These are phyloP conservation scores for Ptilonorhynchus violaceus DNA, from an alignment of 2,113 vertebrate genomes.

Conservation along the genomic window DNA sequence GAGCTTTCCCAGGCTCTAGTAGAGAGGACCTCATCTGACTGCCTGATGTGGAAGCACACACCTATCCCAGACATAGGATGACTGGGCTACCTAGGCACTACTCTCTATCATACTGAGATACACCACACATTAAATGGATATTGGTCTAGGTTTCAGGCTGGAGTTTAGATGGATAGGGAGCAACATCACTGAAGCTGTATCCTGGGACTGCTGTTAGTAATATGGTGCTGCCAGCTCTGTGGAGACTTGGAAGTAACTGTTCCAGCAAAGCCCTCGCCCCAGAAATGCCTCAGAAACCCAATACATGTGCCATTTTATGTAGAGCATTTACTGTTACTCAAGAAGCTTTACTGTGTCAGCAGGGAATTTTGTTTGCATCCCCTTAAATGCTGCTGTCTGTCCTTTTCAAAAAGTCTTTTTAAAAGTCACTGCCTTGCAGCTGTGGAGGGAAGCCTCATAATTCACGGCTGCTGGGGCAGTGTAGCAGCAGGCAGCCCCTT, in stretches of 20 bases:
- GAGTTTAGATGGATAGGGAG: background rate
- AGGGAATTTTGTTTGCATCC: background rate
- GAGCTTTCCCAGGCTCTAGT: background rate
- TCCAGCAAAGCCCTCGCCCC: background rate
- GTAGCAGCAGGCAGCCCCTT: background rate
- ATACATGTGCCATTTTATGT: background rate
- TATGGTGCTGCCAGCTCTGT: background rate
- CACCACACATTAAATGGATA: background rate
- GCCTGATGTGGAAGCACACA: background rate
- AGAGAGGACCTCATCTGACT: background rate
- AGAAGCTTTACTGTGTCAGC: background rate
- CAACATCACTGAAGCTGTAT: background rate
- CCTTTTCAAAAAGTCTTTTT: background rate
- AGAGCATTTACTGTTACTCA: background rate
- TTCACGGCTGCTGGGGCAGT: background rate
- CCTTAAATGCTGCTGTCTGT: background rate
- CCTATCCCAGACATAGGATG: background rate
- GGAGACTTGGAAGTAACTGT: background rate
- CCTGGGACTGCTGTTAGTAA: background rate
- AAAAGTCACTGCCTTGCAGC: slow-evolving; percentile 2
- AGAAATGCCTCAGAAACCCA: background rate
- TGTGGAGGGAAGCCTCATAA: background rate
- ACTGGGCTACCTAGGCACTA: background rate
- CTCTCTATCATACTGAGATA: background rate
- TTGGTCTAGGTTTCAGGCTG: background rate